Conservation (phyloP, 1,140 invertebrate genomes). For the Globodera ellingtonae region DNA sequence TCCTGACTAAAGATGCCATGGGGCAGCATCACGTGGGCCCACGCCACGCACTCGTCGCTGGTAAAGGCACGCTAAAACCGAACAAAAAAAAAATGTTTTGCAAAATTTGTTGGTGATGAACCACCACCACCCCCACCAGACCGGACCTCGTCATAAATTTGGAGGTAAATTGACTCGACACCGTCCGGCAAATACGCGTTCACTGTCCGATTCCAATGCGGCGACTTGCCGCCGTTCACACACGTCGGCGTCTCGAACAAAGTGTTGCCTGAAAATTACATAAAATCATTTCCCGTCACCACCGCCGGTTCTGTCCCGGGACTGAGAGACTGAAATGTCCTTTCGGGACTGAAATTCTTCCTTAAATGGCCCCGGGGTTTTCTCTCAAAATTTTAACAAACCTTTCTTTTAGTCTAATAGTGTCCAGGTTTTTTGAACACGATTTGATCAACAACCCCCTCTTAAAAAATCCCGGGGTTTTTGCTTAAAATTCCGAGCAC, state of each 20-base stretch:
- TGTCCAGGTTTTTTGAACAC: too few species aligned
- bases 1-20: constrained; percentile 80
- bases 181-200: constrained; percentile 85
- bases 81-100: not conserved
- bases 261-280: constrained; percentile 77
- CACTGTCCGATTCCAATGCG: constrained; percentile 89
- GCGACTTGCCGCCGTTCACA: constrained; percentile 90
- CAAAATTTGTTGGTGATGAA: constrained; percentile 3
- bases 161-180: constrained; percentile 82
- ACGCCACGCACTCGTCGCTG: constrained; percentile 90
- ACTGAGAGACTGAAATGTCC: too few species aligned
- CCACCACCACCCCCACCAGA: not conserved
- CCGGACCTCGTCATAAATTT: constrained; percentile 86
- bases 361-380: too few species aligned
- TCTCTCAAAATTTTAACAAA: too few species aligned
- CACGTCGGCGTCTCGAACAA: constrained; percentile 93
- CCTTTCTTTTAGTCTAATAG: too few species aligned
- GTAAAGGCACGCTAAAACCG: constrained; percentile 79
- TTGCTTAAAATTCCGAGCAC: too few species aligned
- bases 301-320: too few species aligned
- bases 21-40: constrained; percentile 81
- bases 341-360: too few species aligned
- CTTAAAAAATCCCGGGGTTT: too few species aligned
- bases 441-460: not conserved
- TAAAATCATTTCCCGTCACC: too few species aligned